Conservation (phyloP, 1,140 invertebrate species). For the Drosophila hydei region DNA sequence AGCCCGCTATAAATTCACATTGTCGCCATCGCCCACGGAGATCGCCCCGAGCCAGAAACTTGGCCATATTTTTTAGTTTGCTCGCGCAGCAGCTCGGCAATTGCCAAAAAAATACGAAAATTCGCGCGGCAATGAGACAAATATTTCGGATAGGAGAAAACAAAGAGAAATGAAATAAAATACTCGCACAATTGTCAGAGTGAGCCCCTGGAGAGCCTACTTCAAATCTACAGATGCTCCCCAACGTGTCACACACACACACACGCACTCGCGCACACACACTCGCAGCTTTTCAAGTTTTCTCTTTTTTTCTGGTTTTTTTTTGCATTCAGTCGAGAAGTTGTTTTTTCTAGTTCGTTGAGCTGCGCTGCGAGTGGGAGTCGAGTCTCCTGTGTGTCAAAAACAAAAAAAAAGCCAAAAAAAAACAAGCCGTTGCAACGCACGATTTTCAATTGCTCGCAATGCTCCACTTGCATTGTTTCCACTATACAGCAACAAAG, state of each 20-base stretch:
- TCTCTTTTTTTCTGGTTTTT: conserved; percentile 27
- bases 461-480: conserved; percentile 49
- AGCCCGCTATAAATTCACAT: conserved; percentile 77
- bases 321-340: conserved; percentile 69
- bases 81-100: conserved; percentile 46
- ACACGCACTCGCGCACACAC: conserved; percentile 2
- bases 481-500: conserved; percentile 27
- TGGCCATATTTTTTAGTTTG: conserved; percentile 78
- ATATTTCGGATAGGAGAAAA: conserved; percentile 48
- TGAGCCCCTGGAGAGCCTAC: conserved; percentile 66
- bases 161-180: conserved; percentile 25
- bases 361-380: conserved; percentile 26
- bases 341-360: conserved; percentile 57
- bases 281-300: conserved; percentile 8
- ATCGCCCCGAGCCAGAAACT: conserved; percentile 74
- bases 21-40: conserved; percentile 50
- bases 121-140: conserved; percentile 63
- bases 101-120: conserved; percentile 56
- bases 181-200: conserved; percentile 70
- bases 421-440: conserved; percentile 50
- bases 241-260: conserved; percentile 42
- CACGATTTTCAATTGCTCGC: conserved; percentile 39
- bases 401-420: conserved; percentile 13
- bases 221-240: conserved; percentile 68
- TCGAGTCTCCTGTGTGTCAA: conserved; percentile 70